Conservation (phyloP, 2,888 invertebrate genomes). For the Fabriciana adippe region DNA sequence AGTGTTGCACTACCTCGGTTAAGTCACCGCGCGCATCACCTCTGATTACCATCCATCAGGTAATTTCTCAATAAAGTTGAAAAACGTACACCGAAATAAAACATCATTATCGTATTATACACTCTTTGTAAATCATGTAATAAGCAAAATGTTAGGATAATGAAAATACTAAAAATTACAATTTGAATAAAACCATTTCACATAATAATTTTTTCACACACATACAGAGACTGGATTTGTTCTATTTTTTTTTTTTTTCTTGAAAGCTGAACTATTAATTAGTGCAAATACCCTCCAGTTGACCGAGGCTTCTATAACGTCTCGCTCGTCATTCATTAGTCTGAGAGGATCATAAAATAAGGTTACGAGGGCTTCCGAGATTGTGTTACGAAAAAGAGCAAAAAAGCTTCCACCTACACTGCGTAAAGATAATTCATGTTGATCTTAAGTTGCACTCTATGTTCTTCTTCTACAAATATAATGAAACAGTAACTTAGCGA, state of each 20-base stretch:
- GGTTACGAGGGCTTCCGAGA: constrained; percentile 23
- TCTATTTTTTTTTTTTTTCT: not conserved
- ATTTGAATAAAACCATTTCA: too few species aligned
- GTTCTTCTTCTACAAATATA: not conserved
- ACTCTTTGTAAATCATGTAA: too few species aligned
- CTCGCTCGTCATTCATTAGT: constrained; percentile 26
- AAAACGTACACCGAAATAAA: too few species aligned
- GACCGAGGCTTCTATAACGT: constrained; percentile 13
- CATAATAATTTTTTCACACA: too few species aligned
- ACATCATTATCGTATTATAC: too few species aligned
- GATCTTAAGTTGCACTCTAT: not conserved
- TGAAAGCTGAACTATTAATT: constrained; percentile 16
- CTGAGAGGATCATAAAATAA: constrained; percentile 30
- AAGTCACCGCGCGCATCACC: too few species aligned
- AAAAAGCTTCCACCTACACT: constrained; percentile 11
- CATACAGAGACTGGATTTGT: not conserved
- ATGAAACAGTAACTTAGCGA: not conserved
- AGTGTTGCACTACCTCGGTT: too few species aligned
- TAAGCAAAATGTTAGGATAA: too few species aligned
- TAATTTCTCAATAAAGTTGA: too few species aligned
- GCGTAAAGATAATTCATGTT: constrained; percentile 2
- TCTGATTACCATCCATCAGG: too few species aligned
- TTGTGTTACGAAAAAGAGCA: constrained; percentile 21
- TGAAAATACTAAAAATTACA: too few species aligned
- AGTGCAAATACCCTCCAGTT: constrained; percentile 12